Conservation (phyloP, 1,140 invertebrate genomes). For the Lepidurus packardi region DNA sequence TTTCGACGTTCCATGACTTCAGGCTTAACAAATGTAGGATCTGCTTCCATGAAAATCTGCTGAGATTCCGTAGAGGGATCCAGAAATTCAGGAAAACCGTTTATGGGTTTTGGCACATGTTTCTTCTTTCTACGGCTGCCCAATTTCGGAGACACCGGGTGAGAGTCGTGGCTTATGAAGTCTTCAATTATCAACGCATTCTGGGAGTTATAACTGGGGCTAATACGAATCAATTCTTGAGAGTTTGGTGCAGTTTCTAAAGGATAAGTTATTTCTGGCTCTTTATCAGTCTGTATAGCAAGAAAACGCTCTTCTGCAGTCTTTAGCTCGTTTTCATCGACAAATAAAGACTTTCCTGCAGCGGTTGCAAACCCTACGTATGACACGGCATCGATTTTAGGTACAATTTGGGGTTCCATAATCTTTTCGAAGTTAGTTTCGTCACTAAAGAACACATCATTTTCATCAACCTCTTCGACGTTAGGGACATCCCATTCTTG, state of each 20-base stretch:
- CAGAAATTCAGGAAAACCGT: neutral
- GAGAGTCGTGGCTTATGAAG: neutral
- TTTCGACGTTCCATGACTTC: conserved; percentile 28
- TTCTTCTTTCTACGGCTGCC: neutral
- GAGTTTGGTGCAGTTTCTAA: neutral
- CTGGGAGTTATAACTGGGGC: too few species aligned
- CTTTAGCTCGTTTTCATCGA: neutral
- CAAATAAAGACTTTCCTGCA: neutral
- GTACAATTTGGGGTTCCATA: too few species aligned
- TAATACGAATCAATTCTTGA: neutral
- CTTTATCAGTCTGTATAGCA: neutral
- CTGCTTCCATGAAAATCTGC: neutral
- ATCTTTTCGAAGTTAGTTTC: too few species aligned
- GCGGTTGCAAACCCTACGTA: neutral
- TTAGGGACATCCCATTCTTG: conserved; percentile 35
- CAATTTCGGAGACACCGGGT: neutral
- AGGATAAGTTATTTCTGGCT: neutral
- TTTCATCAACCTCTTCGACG: neutral
- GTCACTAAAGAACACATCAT: too few species aligned
- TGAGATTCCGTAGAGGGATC: conserved; percentile 22
- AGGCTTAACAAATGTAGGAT: conserved; percentile 23
- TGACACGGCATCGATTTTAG: too few species aligned
- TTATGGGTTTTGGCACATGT: neutral
- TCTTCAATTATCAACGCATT: neutral
- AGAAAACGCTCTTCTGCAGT: neutral